These are phyloP conservation scores for Anableps anableps DNA, from an alignment of 2,797 vertebrate species.

Conservation along the genomic window DNA sequence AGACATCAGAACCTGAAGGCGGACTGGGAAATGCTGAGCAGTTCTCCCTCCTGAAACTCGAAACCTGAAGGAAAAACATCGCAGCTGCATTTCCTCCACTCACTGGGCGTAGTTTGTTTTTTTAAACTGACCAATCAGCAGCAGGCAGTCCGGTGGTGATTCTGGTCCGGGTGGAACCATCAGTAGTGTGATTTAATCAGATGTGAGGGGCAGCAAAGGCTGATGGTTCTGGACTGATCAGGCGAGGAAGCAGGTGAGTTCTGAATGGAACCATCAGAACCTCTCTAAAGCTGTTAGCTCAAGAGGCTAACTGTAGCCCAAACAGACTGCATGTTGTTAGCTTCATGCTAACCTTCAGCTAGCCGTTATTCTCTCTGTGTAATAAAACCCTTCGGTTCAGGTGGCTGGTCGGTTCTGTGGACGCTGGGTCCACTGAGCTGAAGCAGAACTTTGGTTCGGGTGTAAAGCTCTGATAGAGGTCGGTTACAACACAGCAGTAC, in stretches of 20 bases:
- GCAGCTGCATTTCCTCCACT: background rate
- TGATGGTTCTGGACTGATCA: background rate
- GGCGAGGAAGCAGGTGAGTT: background rate
- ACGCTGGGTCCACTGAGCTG: too few relatives aligned
- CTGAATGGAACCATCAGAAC: background rate
- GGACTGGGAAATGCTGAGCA: too few relatives aligned
- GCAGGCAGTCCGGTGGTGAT: background rate
- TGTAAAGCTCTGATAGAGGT: background rate
- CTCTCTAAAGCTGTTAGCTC: background rate
- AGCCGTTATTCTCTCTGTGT: background rate
- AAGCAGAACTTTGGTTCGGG: background rate
- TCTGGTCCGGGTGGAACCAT: conserved; percentile 10
- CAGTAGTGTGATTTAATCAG: too few relatives aligned
- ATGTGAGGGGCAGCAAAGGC: background rate
- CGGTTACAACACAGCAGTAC: background rate
- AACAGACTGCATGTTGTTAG: background rate
- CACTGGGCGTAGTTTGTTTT: background rate
- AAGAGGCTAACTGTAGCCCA: background rate
- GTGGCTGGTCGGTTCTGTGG: background rate
- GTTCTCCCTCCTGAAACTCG: too few relatives aligned
- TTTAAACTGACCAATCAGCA: background rate
- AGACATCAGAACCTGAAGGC: too few relatives aligned
- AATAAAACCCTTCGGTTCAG: background rate
- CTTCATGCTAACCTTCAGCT: background rate
- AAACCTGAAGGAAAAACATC: background rate